Percentiles rank a stretch among this genome's conserved stretches.
phyloP scores from a whole-genome alignment of 2,113 vertebrate species.

The Morone chrysops region DNA sequence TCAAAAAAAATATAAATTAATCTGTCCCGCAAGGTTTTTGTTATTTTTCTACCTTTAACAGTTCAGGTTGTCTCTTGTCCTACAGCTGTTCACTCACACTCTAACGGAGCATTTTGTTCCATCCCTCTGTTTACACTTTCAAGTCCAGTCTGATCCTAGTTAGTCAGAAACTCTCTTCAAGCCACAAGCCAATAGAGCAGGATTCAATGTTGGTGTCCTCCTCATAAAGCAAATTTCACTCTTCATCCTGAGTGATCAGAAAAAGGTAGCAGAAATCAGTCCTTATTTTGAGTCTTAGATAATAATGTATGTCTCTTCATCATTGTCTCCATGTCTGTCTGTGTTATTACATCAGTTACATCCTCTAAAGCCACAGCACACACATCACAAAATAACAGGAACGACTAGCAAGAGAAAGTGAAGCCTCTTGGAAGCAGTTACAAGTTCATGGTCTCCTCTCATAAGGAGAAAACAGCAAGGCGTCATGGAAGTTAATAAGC shows the following conservation, averaged over 20 bases:
- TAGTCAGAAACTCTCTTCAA: background rate
- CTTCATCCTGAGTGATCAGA: background rate
- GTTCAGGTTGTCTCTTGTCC: background rate
- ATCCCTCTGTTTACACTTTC: background rate
- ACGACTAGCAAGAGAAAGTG: background rate
- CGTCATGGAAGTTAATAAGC: conserved; percentile 76
- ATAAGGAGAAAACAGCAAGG: conserved; percentile 61
- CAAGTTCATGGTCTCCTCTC: conserved; percentile 50
- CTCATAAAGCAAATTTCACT: background rate
- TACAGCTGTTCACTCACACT: conserved; percentile 6
- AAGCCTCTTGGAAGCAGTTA: conserved; percentile 38
- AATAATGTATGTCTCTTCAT: conserved; percentile 46
- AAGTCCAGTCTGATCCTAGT: background rate
- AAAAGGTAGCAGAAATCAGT: conserved; percentile 13
- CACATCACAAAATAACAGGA: conserved; percentile 41
- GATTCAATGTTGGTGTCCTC: background rate
- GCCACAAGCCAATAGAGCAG: background rate
- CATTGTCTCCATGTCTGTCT: conserved; percentile 11
- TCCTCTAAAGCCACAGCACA: conserved; percentile 25
- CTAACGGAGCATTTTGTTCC: background rate
- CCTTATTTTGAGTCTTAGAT: conserved; percentile 29
- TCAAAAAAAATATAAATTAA: too few species aligned
- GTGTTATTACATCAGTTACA: conserved; percentile 49
- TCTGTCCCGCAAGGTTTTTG: too few species aligned
- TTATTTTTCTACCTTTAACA: too few species aligned